Base-by-base conservation (phyloP, 2,797 vertebrate species). In the Echiichthys vipera region DNA sequence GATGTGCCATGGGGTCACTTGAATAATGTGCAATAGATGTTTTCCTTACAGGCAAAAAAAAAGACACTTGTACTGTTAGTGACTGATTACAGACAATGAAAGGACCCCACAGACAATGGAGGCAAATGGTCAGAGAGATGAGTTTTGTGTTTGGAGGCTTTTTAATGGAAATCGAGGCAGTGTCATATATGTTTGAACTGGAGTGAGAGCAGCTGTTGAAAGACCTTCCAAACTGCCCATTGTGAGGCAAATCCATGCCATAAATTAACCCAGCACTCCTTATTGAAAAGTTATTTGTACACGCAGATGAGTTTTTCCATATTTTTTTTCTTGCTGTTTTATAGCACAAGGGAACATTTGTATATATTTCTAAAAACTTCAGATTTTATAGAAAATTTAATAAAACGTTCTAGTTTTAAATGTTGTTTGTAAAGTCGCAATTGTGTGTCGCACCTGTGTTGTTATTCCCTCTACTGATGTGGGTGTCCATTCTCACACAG, bases 351-450 rank as follows among this genome's bases (percentile, higher is more conserved):
- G 84, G 49, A 94, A 89, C 85, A 74, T 92, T 94, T 95, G 94
- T 97, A 94, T 94, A 95, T 96, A 95, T 95, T 95, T 98, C 96
- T 96, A 94, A 96, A 56, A 64, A 94, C 84, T 86, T 92, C 87
- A 89, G 93, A 96, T 97, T 97, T 97, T 97, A 97, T 97, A 96
- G 96, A 95, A 93, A 88, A 95, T 95, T 95, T 94, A 97, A 97
- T 96, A 95, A 96, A 94, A 94, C 85, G 88, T 94, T 95, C 93
- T 96, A 96, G 96, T 97, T 96, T 96, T 95, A 91, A 91, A 93
- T 90, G 84, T 36, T 12, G n/a, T 86, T 78, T 81, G 74, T 58
- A 45, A 80, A 81, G 54, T 50, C 25, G 42, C 32, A 56, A 50
- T 77, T 69, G 58, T 84, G 49, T 84, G 42, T 57, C 62, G 25